Conservation (phyloP, 2,113 vertebrate genomes). For the Silurus meridionalis region DNA sequence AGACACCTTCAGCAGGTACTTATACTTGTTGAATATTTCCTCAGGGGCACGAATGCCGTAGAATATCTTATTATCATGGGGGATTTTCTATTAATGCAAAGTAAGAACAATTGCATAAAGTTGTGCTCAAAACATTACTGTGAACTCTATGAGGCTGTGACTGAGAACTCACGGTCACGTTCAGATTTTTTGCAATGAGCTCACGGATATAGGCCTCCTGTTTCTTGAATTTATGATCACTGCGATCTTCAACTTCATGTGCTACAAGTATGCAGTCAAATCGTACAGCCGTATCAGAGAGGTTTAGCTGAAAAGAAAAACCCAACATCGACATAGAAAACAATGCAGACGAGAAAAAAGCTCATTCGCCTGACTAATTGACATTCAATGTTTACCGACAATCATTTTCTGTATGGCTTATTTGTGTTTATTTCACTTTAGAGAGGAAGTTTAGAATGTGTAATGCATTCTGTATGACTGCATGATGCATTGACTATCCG, state of each 20-base stretch:
- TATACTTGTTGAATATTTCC: conserved; percentile 76
- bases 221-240: conserved; percentile 57
- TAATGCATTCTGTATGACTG: not conserved
- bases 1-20: conserved; percentile 73
- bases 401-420: not conserved
- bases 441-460: not conserved
- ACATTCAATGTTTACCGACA: not conserved
- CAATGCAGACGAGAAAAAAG: not conserved
- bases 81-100: conserved; percentile 62
- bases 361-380: not conserved
- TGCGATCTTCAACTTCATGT: not conserved
- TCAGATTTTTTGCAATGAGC: conserved; percentile 75
- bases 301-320: conserved; percentile 19
- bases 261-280: conserved; percentile 86
- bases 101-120: not conserved
- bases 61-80: conserved; percentile 73
- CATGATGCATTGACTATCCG: not conserved
- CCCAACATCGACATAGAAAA: not conserved
- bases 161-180: conserved; percentile 71
- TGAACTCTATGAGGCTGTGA: not conserved
- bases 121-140: not conserved
- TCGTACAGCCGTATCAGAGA: not conserved
- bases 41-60: conserved; percentile 76
- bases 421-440: not conserved
- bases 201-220: conserved; percentile 74